A percentile compares a stretch with the other conserved stretches of the same genome.
Conservation (phyloP, 2,113 vertebrate species). For the Potamarius usumacintae region DNA sequence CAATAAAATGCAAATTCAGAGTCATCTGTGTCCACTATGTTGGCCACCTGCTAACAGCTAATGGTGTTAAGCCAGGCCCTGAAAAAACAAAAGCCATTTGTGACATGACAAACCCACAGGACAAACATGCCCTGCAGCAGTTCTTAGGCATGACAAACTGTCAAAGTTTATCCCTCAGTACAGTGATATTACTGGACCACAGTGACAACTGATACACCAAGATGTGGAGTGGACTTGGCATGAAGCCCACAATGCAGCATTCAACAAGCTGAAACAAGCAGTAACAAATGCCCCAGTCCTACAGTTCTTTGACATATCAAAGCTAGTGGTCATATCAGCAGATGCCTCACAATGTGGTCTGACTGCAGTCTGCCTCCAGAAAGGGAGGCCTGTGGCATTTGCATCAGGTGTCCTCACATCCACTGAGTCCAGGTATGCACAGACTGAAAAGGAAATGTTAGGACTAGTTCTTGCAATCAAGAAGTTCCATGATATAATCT, state of each 20-base stretch:
- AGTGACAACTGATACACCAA: background rate
- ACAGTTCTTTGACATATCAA: no score
- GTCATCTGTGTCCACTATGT: background rate
- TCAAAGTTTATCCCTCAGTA: background rate
- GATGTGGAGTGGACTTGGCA: background rate
- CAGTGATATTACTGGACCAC: background rate
- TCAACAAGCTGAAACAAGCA: no score
- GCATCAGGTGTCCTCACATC: no score
- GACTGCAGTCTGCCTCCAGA: no score
- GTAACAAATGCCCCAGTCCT: no score
- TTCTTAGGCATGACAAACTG: background rate
- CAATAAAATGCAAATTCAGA: background rate
- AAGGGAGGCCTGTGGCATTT: no score
- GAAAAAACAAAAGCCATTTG: background rate
- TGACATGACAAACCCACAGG: background rate
- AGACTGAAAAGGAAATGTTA: no score
- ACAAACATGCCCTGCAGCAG: background rate
- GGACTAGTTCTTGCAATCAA: no score
- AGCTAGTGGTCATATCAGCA: no score
- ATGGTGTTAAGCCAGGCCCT: background rate
- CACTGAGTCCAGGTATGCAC: no score
- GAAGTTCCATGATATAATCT: no score
- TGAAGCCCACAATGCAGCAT: background rate
- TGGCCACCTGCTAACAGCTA: background rate
- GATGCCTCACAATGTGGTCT: no score